Percentiles rank a stretch among this genome's conserved stretches.
Conservation (phyloP, 2,888 invertebrate genomes). For the Hypomecis atomaria region DNA sequence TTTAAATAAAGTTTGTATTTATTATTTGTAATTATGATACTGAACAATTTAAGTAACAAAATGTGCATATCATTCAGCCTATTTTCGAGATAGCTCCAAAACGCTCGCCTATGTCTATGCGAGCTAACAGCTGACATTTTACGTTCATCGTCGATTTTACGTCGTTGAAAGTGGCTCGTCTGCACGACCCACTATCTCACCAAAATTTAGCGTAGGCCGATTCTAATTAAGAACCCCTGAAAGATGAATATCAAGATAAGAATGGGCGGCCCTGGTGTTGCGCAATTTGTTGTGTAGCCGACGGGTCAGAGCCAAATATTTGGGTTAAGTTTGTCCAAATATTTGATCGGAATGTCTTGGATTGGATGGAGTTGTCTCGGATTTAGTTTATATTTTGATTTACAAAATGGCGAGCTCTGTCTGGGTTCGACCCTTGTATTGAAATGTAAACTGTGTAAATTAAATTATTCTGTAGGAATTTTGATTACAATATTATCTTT, state of each 20-base stretch:
- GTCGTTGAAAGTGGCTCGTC: conserved; percentile 42
- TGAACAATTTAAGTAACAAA: too few species aligned
- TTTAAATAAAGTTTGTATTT: too few species aligned
- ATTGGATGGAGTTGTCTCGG: conserved; percentile 10
- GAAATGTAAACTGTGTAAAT: not conserved
- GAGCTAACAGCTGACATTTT: too few species aligned
- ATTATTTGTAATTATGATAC: too few species aligned
- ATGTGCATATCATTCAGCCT: too few species aligned
- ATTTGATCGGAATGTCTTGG: conserved; percentile 23
- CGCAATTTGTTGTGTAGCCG: conserved; percentile 48
- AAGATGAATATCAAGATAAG: conserved; percentile 73
- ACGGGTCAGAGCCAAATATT: conserved; percentile 25
- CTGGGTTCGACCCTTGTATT: not conserved
- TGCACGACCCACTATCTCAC: conserved; percentile 14
- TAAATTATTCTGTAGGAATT: not conserved
- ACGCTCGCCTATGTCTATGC: too few species aligned
- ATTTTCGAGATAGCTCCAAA: too few species aligned
- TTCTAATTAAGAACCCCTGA: conserved; percentile 76
- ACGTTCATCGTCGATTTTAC: not conserved
- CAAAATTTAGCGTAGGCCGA: conserved; percentile 58
- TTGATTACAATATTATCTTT: too few species aligned
- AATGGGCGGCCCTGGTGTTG: conserved; percentile 55
- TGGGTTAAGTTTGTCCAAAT: conserved; percentile 27
- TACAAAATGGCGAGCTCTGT: not conserved
- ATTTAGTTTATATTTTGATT: not conserved